phyloP scores from a whole-genome alignment of 2,888 invertebrate species.

The Caenorhabditis doughertyi region DNA sequence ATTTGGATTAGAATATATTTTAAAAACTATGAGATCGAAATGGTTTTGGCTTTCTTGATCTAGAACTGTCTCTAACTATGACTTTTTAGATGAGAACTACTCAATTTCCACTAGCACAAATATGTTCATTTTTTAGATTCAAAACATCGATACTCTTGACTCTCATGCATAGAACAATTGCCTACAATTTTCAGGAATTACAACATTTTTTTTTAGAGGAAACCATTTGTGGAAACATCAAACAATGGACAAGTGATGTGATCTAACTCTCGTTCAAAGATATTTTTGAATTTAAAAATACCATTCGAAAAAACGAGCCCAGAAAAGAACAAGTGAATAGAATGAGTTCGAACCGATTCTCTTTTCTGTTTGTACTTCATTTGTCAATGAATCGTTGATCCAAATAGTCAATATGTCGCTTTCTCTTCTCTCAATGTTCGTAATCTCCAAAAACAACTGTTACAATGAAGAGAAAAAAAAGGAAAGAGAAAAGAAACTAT shows the following conservation, averaged over 20 bases:
- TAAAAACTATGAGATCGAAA: no score
- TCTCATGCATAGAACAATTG: no score
- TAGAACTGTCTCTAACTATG: no score
- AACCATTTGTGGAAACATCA: no score
- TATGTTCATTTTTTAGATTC: no score
- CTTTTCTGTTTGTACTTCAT: conserved; percentile 44
- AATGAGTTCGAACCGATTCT: conserved; percentile 25
- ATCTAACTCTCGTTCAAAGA: background rate
- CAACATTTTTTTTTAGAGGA: no score
- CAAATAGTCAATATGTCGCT: conserved; percentile 31
- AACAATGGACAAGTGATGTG: background rate
- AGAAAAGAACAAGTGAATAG: background rate
- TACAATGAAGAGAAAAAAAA: conserved; percentile 8
- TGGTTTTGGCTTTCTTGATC: no score
- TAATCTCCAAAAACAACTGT: conserved; percentile 34
- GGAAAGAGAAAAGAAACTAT: background rate
- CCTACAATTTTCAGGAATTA: no score
- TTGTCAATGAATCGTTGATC: conserved; percentile 53
- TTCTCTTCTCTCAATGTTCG: background rate
- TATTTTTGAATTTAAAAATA: background rate
- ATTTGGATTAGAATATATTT: no score
- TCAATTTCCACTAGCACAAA: no score
- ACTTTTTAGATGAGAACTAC: no score
- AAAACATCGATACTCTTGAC: no score
- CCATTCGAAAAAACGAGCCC: conserved; percentile 5